Conservation (phyloP, 2,797 vertebrate species). For the Urosaurus nigricauda region DNA sequence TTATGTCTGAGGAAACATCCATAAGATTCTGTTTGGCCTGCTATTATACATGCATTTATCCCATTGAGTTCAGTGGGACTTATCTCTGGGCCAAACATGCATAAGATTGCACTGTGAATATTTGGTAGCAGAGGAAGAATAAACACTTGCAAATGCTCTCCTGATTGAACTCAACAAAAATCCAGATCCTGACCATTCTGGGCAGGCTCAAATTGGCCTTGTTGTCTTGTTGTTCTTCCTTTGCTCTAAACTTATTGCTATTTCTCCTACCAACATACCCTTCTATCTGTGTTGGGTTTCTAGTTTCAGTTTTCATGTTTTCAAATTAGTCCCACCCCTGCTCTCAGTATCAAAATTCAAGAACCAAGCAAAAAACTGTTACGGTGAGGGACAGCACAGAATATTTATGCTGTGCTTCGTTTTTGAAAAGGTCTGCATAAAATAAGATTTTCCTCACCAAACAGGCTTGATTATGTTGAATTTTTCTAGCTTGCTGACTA, state of each 20-base stretch:
- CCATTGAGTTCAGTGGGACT: neutral
- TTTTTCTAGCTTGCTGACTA: constrained; percentile 47
- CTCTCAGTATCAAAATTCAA: constrained; percentile 42
- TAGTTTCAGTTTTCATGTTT: neutral
- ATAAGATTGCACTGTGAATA: neutral
- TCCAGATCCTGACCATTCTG: constrained; percentile 15
- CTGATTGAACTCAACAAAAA: neutral
- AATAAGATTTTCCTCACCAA: constrained; percentile 10
- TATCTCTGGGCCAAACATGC: neutral
- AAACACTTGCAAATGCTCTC: neutral
- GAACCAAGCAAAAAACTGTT: constrained; percentile 9
- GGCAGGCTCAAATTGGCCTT: neutral
- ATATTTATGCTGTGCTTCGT: neutral
- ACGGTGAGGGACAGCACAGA: neutral
- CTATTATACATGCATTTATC: neutral
- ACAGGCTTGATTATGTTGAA: constrained; percentile 8
- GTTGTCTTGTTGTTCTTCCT: neutral
- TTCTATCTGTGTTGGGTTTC: constrained; percentile 18
- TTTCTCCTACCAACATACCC: neutral
- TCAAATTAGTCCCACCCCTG: neutral
- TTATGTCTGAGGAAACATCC: neutral
- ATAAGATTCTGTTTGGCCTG: neutral
- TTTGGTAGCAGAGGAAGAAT: constrained; percentile 6
- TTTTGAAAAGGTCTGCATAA: constrained; percentile 1
- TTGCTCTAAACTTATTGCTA: neutral